Conservation (phyloP, 2,113 vertebrate genomes). For the Larimichthys crocea region DNA sequence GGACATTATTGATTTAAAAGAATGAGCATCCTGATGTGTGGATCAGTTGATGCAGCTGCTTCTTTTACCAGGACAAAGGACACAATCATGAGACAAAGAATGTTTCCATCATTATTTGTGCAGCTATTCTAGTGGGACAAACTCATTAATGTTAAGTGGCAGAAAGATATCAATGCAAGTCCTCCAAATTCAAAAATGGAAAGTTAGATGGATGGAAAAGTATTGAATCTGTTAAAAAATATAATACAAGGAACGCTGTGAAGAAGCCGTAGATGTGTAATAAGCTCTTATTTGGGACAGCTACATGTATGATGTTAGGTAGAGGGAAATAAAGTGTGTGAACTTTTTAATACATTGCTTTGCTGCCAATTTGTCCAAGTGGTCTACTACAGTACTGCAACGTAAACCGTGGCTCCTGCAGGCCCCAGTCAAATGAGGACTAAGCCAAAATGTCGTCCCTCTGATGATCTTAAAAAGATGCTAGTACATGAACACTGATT, state of each 20-base stretch:
- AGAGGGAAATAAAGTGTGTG: too few species aligned
- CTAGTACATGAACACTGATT: not conserved
- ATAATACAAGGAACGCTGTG: too few species aligned
- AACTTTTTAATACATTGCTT: too few species aligned
- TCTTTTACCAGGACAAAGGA: not conserved
- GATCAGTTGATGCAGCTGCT: not conserved
- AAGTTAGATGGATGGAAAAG: too few species aligned
- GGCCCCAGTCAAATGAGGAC: not conserved
- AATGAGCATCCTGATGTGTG: not conserved
- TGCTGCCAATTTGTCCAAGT: too few species aligned
- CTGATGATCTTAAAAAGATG: not conserved
- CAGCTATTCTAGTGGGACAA: not conserved
- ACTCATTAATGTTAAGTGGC: not conserved
- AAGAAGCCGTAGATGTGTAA: too few species aligned
- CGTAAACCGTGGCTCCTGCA: too few species aligned
- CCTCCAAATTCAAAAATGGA: not conserved
- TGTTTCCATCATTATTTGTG: not conserved
- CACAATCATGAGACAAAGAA: not conserved
- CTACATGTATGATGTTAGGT: too few species aligned
- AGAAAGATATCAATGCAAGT: not conserved
- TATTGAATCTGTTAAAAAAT: too few species aligned
- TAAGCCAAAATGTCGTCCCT: not conserved
- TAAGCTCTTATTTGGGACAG: too few species aligned
- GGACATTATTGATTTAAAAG: not conserved
- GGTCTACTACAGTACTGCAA: too few species aligned